Base-by-base conservation (phyloP, 2,888 invertebrate species). In the Calameuta filiformis region DNA sequence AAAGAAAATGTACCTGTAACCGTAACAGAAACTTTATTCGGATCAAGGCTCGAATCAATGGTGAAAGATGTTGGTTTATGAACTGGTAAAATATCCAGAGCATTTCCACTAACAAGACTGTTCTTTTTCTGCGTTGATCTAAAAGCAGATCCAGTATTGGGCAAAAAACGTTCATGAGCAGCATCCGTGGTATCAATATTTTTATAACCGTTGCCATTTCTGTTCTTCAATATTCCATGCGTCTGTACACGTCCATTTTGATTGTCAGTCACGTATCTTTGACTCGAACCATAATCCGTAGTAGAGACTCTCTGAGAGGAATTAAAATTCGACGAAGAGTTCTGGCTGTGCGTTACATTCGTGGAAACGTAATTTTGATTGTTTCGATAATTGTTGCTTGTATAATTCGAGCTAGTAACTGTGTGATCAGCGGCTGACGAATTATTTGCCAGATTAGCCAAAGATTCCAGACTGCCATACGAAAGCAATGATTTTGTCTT, bases 401-500 rank as follows among this genome's bases (percentile, higher is more conserved):
- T 79, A 86, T 81, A 92, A 75, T 33, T 92, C 84, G 81, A 93
- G 93, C 89, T 94, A 93, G 91, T 94, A 94, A 84, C 93, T 92
- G 83, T 93, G 90, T 35, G 87, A 78, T 93, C 93, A 0, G 93
- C 92, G 80, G 93, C 93, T 68, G 94, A 89, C 83, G 94, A 93
- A 69, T 92, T 92, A 83, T 95, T 95, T 1, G 95, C 94, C 85
- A 95, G 91, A 89, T 95, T 95, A 30, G 94, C 95, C 77, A 95
- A 91, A 0, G 95, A 95, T 87, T 96, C 96, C 77, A 96, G 92
- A 84, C 95, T 96, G 83, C 94, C 93, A 85, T 94, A 93, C 0
- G 95, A 95, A 74, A 96, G 92, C 91, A 96, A 93, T 81, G 96
- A 95, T 87, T 95, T 94, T 1, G 96, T 96, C 91, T 96, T 96